Percentiles rank a stretch among this genome's conserved stretches.
Conservation (phyloP, 2,888 invertebrate genomes). For the Aphodius granarius region DNA sequence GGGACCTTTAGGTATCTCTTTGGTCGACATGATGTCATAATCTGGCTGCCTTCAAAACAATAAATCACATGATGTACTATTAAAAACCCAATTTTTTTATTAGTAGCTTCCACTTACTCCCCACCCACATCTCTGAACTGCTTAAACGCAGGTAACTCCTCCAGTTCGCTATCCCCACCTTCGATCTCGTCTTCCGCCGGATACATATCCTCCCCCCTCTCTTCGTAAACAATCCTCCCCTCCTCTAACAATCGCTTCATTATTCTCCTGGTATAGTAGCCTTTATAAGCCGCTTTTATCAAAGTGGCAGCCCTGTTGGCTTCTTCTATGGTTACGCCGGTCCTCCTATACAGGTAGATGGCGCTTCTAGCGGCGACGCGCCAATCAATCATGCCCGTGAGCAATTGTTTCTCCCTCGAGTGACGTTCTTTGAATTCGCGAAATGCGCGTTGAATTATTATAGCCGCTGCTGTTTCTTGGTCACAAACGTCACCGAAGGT, state of each 20-base stretch:
- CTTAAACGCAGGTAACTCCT: constrained; percentile 3
- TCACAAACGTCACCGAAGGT: constrained; percentile 26
- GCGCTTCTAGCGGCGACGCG: constrained; percentile 50
- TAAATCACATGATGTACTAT: too few relatives aligned
- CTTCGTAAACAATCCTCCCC: constrained; percentile 20
- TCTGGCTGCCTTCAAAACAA: neutral
- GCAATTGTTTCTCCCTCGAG: constrained; percentile 41
- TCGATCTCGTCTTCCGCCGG: neutral
- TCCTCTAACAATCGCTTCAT: constrained; percentile 40
- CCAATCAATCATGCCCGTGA: constrained; percentile 51
- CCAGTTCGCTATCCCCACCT: constrained; percentile 5
- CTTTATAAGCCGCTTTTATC: constrained; percentile 53
- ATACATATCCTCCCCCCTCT: constrained; percentile 12
- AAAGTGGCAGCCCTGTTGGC: constrained; percentile 50
- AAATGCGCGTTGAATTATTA: constrained; percentile 45
- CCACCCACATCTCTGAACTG: neutral
- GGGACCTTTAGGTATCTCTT: neutral
- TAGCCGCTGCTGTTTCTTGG: constrained; percentile 33
- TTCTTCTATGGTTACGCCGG: constrained; percentile 49
- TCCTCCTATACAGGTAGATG: constrained; percentile 46
- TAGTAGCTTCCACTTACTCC: neutral
- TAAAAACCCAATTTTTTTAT: too few relatives aligned
- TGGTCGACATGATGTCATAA: neutral
- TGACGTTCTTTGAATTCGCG: constrained; percentile 41
- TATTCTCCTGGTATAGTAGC: constrained; percentile 49